These are phyloP conservation scores for Cantharis lateralis DNA, from an alignment of 2,888 invertebrate species.

Conservation along the genomic window DNA sequence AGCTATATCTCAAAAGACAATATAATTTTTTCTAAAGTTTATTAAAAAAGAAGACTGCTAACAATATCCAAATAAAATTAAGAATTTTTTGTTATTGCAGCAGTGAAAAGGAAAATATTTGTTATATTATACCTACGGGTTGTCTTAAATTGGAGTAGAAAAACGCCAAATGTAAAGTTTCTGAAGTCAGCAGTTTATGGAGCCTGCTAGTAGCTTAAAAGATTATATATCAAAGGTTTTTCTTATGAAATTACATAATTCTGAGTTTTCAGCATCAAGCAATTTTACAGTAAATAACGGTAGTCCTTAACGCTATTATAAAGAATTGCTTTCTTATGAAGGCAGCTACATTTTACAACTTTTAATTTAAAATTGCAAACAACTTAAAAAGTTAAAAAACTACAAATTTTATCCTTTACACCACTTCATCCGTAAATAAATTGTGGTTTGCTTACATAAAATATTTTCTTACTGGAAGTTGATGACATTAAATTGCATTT, in stretches of 20 bases:
- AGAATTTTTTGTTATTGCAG: background rate
- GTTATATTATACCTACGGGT: background rate
- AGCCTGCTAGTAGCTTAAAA: background rate
- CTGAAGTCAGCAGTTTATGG: background rate
- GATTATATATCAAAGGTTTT: background rate
- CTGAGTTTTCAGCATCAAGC: background rate
- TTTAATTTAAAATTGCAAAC: background rate
- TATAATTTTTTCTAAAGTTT: background rate
- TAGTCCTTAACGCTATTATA: background rate
- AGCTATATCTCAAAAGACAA: background rate
- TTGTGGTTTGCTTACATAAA: background rate
- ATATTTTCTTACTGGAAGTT: background rate
- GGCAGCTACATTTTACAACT: background rate
- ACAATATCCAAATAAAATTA: background rate
- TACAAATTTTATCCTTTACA: background rate
- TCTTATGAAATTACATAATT: background rate
- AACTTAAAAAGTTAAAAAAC: background rate
- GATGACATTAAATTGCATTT: background rate
- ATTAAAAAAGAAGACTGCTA: background rate
- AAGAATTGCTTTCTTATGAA: background rate
- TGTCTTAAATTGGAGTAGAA: background rate
- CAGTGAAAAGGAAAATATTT: background rate
- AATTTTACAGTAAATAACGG: background rate
- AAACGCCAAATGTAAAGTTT: background rate
- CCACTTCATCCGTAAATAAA: background rate